Percentiles rank a stretch among this genome's conserved stretches.
Conservation (phyloP, 2,797 vertebrate genomes). For the Sebastes steindachneri region DNA sequence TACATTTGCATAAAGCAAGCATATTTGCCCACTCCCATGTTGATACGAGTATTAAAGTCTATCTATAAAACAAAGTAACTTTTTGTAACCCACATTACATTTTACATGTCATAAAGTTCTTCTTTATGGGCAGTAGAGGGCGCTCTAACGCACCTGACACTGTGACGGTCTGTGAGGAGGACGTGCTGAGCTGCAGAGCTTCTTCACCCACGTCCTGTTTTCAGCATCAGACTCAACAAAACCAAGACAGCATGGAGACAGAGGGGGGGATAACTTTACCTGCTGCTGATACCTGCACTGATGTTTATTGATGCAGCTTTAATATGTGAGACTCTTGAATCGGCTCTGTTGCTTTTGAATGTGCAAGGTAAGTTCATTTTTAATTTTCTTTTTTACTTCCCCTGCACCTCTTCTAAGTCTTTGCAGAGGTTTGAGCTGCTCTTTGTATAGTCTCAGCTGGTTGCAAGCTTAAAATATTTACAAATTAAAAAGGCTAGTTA, state of each 20-base stretch:
- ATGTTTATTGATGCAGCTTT: neutral
- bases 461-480: neutral
- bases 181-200: neutral
- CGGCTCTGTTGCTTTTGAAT: neutral
- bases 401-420: neutral
- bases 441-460: neutral
- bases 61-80: neutral
- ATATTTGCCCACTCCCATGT: too few relatives aligned
- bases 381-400: neutral
- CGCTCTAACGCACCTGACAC: neutral
- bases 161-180: slow-evolving; percentile 22
- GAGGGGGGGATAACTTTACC: neutral
- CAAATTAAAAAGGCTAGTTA: neutral
- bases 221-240: neutral
- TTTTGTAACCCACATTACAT: neutral
- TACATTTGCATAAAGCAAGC: too few relatives aligned
- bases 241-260: neutral
- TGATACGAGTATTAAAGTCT: too few relatives aligned
- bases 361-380: slow-evolving; percentile 35
- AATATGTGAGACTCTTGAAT: neutral
- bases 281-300: neutral
- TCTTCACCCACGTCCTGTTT: neutral
- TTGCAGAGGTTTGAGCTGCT: neutral
- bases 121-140: neutral
- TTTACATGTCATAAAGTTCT: neutral